Evolutionary conservation across 2,888 invertebrate species (phyloP).

Genomic region (Erynnis tages): DNA sequence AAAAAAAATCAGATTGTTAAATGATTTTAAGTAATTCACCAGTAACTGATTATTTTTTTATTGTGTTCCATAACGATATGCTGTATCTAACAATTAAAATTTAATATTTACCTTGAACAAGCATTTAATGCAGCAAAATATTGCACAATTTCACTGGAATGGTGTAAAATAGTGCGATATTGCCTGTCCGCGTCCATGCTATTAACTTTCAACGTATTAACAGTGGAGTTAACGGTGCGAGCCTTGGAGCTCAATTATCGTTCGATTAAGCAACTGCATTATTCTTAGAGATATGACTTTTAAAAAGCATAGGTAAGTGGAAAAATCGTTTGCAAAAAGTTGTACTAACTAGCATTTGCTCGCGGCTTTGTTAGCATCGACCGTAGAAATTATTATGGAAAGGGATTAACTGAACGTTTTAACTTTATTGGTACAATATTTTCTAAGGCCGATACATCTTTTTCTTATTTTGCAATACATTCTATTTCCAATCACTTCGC

Average conservation of each 20-base stretch:
- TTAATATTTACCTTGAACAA: not conserved
- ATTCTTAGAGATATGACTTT: not conserved
- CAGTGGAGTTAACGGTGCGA: not conserved
- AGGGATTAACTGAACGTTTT: too few species aligned
- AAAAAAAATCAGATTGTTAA: too few species aligned
- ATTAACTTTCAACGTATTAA: constrained; percentile 5
- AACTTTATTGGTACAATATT: too few species aligned
- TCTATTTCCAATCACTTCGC: too few species aligned
- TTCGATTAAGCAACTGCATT: constrained; percentile 2
- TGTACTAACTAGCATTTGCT: too few species aligned
- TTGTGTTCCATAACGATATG: too few species aligned
- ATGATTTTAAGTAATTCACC: too few species aligned
- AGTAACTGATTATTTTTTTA: not conserved
- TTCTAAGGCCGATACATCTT: too few species aligned
- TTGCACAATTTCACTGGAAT: not conserved
- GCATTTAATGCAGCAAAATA: not conserved
- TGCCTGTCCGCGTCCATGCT: not conserved
- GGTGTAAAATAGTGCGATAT: not conserved
- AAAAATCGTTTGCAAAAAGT: too few species aligned
- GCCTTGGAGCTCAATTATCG: constrained; percentile 8
- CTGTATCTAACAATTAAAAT: not conserved
- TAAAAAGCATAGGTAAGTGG: not conserved
- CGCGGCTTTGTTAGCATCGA: too few species aligned
- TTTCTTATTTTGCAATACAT: too few species aligned
- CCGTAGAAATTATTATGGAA: too few species aligned